A percentile compares a stretch with the other conserved stretches of the same genome.
Evolutionary conservation across 2,888 invertebrate genomes (phyloP).

Genomic region (Volucella inanis): DNA sequence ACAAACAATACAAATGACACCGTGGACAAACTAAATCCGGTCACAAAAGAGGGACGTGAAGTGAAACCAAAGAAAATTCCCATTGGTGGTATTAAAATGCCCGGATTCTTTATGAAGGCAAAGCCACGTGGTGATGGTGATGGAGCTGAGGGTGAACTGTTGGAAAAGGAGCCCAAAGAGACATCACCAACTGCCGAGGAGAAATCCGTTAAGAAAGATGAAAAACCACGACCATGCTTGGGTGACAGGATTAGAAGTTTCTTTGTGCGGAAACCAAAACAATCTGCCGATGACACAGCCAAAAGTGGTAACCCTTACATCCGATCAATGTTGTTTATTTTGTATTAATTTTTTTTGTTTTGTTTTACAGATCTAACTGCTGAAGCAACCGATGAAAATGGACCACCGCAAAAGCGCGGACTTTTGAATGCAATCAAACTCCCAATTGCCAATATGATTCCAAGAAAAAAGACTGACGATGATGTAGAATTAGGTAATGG

Average conservation of each 20-base stretch:
- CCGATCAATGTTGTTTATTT: conserved; percentile 2
- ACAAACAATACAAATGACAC: conserved; percentile 68
- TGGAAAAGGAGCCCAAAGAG: conserved; percentile 83
- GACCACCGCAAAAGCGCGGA: conserved; percentile 83
- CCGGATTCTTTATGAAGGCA: conserved; percentile 91
- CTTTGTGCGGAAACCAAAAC: conserved; percentile 84
- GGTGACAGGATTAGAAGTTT: conserved; percentile 84
- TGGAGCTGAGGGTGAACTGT: conserved; percentile 83
- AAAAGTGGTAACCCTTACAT: conserved; percentile 79
- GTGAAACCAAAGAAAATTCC: conserved; percentile 92
- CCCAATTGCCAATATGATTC: conserved; percentile 86
- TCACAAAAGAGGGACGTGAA: conserved; percentile 88
- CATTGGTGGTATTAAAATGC: conserved; percentile 94
- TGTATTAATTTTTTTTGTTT: background rate
- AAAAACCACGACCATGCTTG: conserved; percentile 80
- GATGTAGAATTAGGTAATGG: conserved; percentile 84
- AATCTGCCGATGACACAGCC: conserved; percentile 80
- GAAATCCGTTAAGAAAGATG: conserved; percentile 76
- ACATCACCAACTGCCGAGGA: conserved; percentile 76
- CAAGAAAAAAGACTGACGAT: conserved; percentile 83
- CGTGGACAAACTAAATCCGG: conserved; percentile 79
- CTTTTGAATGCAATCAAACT: conserved; percentile 86
- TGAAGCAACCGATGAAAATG: conserved; percentile 75
- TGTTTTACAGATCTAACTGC: conserved; percentile 57
- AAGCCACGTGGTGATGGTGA: conserved; percentile 88